Base-by-base conservation (phyloP, 2,888 invertebrate species). In the Lapara coniferarum region DNA sequence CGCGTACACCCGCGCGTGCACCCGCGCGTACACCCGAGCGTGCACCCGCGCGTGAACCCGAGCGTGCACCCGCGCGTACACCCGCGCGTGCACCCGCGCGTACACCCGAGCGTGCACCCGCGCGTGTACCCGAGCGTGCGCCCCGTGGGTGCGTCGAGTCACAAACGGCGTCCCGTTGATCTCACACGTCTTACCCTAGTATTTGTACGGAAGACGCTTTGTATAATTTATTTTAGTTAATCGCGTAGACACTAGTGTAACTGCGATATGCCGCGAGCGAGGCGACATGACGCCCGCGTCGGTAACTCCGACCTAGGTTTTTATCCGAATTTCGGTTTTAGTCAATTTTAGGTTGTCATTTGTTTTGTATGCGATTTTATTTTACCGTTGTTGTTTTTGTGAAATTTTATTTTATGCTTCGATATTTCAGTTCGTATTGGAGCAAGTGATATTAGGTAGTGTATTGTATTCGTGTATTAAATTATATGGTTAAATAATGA, bases 361-460 rank as follows among this genome's bases (percentile, higher is more conserved):
- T 85, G 87, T 91, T 91, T 76, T 77, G 68, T 91, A 79, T 88
- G 86, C 81, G 81, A 84, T 86, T 89, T 91, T 91, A 89, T 90
- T 91, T 90, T 90, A 89, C 84, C 83, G 79, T 88, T 91, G 90
- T 92, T 91, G 82, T 88, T 89, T 90, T 87, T 85, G 75, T 78
- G 79, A 86, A 90, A 87, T 89, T 90, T 91, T 91, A 92, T 92
- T 92, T 90, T 83, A 84, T 79, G 89, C 91, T 87, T 85, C 86
- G 82, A 78, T 76, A 82, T 82, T 78, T 73, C 78, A 74, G 77
- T 77, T 77, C 70, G 78, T 72, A 76, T 81, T 82, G 87, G 78
- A 86, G 86, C 88, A 77, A 81, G 92, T 92, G 92, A 92, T 92
- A 92, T 90, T 91, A 92, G 91, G 79, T 92, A 91, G 86, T 86